Evolutionary conservation across 64 coral and sea anemone species (phyloP).

Genomic region (Montipora foliosa): DNA sequence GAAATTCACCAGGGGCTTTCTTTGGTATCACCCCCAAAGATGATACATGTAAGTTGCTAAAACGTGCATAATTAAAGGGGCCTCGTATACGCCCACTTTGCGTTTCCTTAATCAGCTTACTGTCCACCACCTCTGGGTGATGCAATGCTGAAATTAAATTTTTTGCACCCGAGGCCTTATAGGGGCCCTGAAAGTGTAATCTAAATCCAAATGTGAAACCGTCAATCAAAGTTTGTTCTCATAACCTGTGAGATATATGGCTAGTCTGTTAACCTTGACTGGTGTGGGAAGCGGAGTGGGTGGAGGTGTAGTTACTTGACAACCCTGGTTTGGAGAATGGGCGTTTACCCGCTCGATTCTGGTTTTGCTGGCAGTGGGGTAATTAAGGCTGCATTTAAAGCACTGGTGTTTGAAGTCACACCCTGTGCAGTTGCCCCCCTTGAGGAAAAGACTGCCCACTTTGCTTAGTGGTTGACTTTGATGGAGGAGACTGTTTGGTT

Average conservation of each 20-base stretch:
- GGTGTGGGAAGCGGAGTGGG: conserved; percentile 13
- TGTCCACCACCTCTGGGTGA: not conserved
- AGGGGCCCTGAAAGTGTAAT: conserved; percentile 19
- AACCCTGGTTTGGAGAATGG: not conserved
- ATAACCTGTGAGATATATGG: conserved; percentile 16
- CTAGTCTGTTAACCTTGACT: conserved; percentile 33
- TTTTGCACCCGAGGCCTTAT: not conserved
- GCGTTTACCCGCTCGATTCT: not conserved
- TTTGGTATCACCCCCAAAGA: conserved; percentile 43
- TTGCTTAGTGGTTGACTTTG: not conserved
- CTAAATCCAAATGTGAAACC: conserved; percentile 23
- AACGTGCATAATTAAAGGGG: conserved; percentile 5
- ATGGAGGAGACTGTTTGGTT: not conserved
- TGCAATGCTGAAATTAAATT: not conserved
- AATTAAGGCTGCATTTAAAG: not conserved
- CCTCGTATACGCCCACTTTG: not conserved
- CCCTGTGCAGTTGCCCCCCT: not conserved
- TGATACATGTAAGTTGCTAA: not conserved
- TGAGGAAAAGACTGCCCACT: not conserved
- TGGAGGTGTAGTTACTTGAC: not conserved
- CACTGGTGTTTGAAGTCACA: conserved; percentile 30
- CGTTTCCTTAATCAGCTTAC: conserved; percentile 12
- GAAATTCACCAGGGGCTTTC: not conserved
- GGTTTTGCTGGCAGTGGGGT: not conserved
- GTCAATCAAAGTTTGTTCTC: not conserved